Evolutionary conservation across 2,888 invertebrate genomes (phyloP), one percentile per base, ranked within the genome.

Genomic region (Clitarchus hookeri): DNA sequence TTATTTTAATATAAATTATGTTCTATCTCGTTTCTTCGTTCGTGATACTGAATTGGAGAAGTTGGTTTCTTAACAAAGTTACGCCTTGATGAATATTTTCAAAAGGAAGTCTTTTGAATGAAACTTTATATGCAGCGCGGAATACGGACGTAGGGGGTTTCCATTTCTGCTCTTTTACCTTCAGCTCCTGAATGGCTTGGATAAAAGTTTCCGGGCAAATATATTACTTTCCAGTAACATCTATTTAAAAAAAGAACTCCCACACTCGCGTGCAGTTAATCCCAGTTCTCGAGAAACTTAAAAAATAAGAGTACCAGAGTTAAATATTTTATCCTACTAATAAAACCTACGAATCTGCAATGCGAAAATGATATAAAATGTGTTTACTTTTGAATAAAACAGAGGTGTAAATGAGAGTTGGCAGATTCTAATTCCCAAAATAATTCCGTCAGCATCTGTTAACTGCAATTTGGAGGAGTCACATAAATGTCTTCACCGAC

Each of bases 51-150:
- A 65, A 65, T 23, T 65, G n/a, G 3, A 65, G n/a, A 65, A 65
- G 65, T 65, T 65, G 1, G 65, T 65, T 19, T 65, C n/a, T 65
- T 65, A 65, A 65, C 65, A 23, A 65, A 65, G 65, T 65, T n/a
- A n/a, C 65, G 23, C n/a, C 65, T 65, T 16, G 65, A 65, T 65
- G 65, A 65, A 65, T 65, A 65, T 65, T 65, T 65, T 65, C 65
- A 65, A 65, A 65, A 65, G 65, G 65, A 65, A 65, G 65, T 65
- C 65, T 65, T n/a, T 65, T 65, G n/a, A 65, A 65, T n/a, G 65
- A 65, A 65, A 65, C 65, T n/a, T 65, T 65, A 8, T 65, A 65
- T n/a, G 65, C n/a, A n/a, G 19, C n/a, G n/a, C 23, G 8, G 65
- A 65, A 53, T 53, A 19, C 53, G 65, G n/a, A n/a, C n/a, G 65